These are phyloP conservation scores for Scomber japonicus DNA, from an alignment of 2,113 vertebrate species.

Conservation along the genomic window DNA sequence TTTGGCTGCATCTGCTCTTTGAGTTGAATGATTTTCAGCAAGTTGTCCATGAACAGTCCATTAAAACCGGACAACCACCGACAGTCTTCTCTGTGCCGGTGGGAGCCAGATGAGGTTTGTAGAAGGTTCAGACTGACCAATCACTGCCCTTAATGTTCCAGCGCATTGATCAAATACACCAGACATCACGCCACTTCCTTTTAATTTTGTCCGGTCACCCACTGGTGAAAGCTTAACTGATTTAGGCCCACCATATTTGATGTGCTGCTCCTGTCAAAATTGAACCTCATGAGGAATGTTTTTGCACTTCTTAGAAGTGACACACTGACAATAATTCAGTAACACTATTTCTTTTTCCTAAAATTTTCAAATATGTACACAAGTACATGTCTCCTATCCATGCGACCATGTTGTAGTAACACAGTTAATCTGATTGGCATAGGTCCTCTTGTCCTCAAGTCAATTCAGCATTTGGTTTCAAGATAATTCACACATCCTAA, in stretches of 20 bases:
- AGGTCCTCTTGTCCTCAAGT: constrained; percentile 69
- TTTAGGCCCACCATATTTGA: constrained; percentile 39
- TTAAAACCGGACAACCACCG: constrained; percentile 46
- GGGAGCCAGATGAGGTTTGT: constrained; percentile 67
- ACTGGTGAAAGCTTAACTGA: constrained; percentile 31
- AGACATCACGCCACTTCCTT: constrained; percentile 13
- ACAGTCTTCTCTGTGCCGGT: constrained; percentile 36
- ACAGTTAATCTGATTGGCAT: constrained; percentile 78
- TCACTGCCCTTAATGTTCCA: constrained; percentile 36
- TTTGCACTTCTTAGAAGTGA: constrained; percentile 81
- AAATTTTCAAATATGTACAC: constrained; percentile 68
- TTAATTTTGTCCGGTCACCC: constrained; percentile 38
- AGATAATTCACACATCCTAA: constrained; percentile 68
- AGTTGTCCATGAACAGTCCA: constrained; percentile 68
- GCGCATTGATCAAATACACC: constrained; percentile 36
- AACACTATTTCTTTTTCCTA: constrained; percentile 48
- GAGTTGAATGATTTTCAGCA: constrained; percentile 54
- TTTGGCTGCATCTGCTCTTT: constrained; percentile 66
- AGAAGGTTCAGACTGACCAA: constrained; percentile 59
- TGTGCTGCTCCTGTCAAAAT: constrained; percentile 65
- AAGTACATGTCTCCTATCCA: constrained; percentile 69
- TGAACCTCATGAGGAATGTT: constrained; percentile 76
- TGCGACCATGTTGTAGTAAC: constrained; percentile 61
- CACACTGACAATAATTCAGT: constrained; percentile 54
- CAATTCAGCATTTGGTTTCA: constrained; percentile 80